Conservation (phyloP, 2,113 vertebrate species). For the Etia nguti region DNA sequence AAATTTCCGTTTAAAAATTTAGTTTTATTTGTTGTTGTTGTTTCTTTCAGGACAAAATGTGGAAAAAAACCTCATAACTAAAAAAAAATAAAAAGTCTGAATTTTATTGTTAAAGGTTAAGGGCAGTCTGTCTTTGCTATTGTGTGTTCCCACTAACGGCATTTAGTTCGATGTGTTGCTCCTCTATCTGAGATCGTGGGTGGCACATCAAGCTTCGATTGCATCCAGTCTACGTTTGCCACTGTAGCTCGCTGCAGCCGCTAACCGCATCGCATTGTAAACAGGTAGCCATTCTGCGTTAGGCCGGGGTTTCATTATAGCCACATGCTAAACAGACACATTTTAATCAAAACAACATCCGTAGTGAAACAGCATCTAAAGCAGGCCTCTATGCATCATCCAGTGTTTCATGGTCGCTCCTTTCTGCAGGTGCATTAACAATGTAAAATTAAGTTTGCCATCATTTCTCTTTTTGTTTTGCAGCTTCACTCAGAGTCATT, state of each 20-base stretch:
- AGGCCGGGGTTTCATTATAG: not conserved
- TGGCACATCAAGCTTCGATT: not conserved
- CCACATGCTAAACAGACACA: not conserved
- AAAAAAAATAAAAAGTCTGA: too few species aligned
- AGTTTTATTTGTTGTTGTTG: accelerated
- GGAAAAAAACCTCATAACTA: not conserved
- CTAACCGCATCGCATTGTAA: not conserved
- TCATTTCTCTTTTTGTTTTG: not conserved
- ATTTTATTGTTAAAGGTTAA: not conserved
- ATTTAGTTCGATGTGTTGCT: too few species aligned
- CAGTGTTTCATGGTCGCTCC: accelerated
- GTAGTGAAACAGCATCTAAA: not conserved
- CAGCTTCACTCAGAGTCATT: not conserved
- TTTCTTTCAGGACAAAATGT: not conserved
- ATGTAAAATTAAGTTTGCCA: not conserved
- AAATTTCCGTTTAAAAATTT: not conserved
- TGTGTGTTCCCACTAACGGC: not conserved
- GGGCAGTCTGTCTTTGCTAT: not conserved
- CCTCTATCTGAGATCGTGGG: not conserved
- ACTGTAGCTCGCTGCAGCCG: not conserved
- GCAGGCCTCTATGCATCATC: not conserved
- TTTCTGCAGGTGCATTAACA: accelerated
- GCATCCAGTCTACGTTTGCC: not conserved
- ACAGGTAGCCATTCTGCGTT: not conserved
- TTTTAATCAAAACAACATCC: not conserved